Evolutionary conservation across 1,140 invertebrate species (phyloP), one percentile per base, ranked within the genome.

Genomic region (Drusus annulatus): DNA sequence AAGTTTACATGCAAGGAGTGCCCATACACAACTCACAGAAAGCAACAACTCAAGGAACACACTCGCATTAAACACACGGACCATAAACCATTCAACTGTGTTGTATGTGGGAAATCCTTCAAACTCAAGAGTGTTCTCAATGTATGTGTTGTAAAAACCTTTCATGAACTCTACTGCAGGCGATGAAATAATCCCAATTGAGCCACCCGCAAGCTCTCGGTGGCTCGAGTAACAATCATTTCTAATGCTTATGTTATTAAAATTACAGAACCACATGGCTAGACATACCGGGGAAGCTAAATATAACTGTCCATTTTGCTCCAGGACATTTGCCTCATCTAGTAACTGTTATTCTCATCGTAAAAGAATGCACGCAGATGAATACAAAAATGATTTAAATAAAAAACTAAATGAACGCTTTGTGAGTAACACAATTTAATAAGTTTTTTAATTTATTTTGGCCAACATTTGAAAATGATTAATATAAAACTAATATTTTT

Each of bases 21-120:
- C 23, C 51, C 75, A 17, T 83, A 79, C 21, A 79, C 28, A 5
- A 79, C 82, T 4, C 77, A 83, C 63, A 17, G 73, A 10, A 58
- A 60, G 25, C 58, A 76, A 31, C 62, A 76, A 17, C 74, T 83
- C 15, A 83, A 80, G 50, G 21, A 54, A 13, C 82, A 83, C 28
- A 79, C 62, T 58, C 45, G 71, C 8, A 74, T 81, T 15, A 80
- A 77, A 25, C 82, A 83, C 63, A 69, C 82, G 1, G 79, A 83
- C 65, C 74, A 79, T n/a, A 83, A 81, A 79, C 82, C 82, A 16
- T 79, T 31, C 62, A 58, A 51, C n/a, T 83, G 82, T 74, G 62
- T 79, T 17, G 28, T 83, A 2, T 83, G 82, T 54, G 82, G 71
- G 0, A 83, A 83, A 71, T 60, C 68, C 62, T 83, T 83, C 31